Conservation (phyloP, 2,113 vertebrate genomes). For the Salvelinus sp. region DNA sequence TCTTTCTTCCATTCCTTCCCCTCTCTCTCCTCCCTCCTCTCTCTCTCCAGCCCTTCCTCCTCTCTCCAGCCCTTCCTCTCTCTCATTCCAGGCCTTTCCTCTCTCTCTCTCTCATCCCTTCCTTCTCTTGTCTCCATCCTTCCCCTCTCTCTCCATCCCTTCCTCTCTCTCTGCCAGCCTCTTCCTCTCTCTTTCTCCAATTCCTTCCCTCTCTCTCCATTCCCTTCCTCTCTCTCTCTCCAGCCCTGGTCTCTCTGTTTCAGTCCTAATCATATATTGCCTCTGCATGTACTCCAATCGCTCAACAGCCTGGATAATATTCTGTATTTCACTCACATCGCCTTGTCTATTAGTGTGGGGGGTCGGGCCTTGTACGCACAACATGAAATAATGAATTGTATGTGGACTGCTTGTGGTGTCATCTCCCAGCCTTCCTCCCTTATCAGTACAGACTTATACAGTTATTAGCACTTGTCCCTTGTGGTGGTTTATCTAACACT, state of each 20-base stretch:
- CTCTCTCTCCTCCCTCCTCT: neutral
- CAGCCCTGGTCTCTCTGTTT: slow-evolving; percentile 50
- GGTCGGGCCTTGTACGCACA: slow-evolving; percentile 51
- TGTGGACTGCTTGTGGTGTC: neutral
- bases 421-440: neutral
- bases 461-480: neutral
- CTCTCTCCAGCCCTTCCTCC: neutral
- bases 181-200: neutral
- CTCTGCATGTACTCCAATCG: neutral
- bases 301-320: slow-evolving; percentile 52
- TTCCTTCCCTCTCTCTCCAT: neutral
- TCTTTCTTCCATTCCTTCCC: neutral
- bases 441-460: neutral
- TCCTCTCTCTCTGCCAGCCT: neutral
- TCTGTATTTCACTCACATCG: slow-evolving; percentile 63
- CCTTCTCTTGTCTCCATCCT: slow-evolving; percentile 6
- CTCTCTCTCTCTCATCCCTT: slow-evolving; percentile 22
- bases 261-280: slow-evolving; percentile 52
- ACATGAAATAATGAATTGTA: slow-evolving; percentile 36
- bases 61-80: slow-evolving; percentile 22
- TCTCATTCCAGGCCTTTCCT: slow-evolving; percentile 30
- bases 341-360: slow-evolving; percentile 52
- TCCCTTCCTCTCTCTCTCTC: neutral
- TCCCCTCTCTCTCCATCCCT: neutral
- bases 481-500: neutral